phyloP scores from a whole-genome alignment of 2,797 vertebrate species.

The Helarctos malayanus region DNA sequence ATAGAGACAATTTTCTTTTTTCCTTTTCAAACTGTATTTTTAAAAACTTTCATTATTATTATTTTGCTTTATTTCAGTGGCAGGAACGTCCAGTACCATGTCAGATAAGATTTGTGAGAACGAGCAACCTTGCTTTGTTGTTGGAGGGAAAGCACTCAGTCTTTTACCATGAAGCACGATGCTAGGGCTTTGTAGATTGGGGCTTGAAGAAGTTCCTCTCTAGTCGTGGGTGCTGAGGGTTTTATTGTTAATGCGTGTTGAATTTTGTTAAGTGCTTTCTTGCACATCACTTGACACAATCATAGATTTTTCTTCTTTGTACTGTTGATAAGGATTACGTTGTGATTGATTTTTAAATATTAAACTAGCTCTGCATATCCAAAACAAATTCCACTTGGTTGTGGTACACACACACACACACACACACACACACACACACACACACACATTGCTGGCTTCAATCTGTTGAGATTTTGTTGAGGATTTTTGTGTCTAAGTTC shows the following conservation, averaged over 20 bases:
- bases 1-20: not conserved
- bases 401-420: not conserved
- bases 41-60: not conserved
- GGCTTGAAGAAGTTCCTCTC: not conserved
- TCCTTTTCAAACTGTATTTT: not conserved
- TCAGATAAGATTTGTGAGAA: not conserved
- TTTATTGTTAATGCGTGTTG: not conserved
- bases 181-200: not conserved
- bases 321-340: not conserved
- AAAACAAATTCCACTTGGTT: not conserved
- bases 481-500: constrained; percentile 15
- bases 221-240: no score
- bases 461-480: constrained; percentile 30
- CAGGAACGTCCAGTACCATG: not conserved
- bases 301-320: not conserved
- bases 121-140: not conserved
- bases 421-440: no score
- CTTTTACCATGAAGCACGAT: not conserved
- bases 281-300: not conserved
- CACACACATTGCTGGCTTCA: not conserved
- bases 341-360: not conserved
- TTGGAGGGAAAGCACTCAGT: not conserved
- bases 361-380: not conserved
- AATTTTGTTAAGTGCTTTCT: constrained; percentile 3
- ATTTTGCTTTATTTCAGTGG: not conserved